Evolutionary conservation across 2,888 invertebrate species (phyloP), one percentile per base, ranked within the genome.

Genomic region (Antitype chi): DNA sequence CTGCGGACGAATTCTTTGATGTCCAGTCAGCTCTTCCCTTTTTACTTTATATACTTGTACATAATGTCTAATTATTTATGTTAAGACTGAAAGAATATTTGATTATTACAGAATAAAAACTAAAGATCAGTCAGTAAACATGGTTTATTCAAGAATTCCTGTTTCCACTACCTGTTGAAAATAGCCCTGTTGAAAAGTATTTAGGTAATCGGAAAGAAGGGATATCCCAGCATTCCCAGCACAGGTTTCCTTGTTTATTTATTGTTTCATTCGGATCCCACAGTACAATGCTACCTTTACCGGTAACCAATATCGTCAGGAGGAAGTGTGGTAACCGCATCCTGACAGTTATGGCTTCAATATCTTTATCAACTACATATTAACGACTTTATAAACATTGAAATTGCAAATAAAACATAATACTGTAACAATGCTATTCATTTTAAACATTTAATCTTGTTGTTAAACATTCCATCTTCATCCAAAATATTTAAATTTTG

Each of bases 261-360:
- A 20, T 13, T 53, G 8, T 28, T 15, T 28, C 43, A 53, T 59
- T 49, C 4, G 15, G 57, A 53, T 76, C 75, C 75, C 78, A 82
- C 66, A 71, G 67, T 85, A 84, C 74, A 84, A 86, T 32, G 17
- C 11, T 74, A 87, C 62, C 84, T 55, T 43, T 62, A 73, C 72
- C 68, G 74, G 84, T 87, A 78, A 78, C 77, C 68, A 43, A 82
- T 80, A 80, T 69, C 13, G 47, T 64, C 38, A 9, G 70, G 69
- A 84, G 87, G 87, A 87, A 75, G 77, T 79, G 72, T 70, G 28
- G 57, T 43, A 57, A 87, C 88, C 84, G 15, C 88, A 84, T 87
- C 87, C 87, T 80, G 52, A 52, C 17, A 59, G 4, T 49, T 60
- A 74, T 6, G 86, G 86, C 74, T 84, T 85, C 84, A 28, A 68